Evolutionary conservation across 2,113 vertebrate genomes (phyloP), one percentile per base, ranked within the genome.

Genomic region (Halcyon senegalensis): DNA sequence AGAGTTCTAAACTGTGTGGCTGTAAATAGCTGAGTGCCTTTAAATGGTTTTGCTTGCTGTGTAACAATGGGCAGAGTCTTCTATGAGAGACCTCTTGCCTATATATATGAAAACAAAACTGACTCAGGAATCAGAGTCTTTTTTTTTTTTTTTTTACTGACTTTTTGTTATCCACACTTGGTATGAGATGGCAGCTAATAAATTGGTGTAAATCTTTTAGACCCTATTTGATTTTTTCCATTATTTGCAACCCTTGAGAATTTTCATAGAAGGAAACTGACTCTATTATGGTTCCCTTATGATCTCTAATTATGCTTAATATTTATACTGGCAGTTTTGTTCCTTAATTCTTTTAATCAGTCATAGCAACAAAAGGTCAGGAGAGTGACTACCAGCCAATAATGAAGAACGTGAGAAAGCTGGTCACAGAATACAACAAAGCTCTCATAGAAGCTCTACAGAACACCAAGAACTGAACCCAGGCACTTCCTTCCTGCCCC

Each of bases 341-440:
- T 93, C 98, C 97, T 98, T 97, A 98, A 99, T 98, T 95, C 43
- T 60, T 84, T 33, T 94, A 82, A 97, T 96, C 97, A 99, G 99
- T 99, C 97, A 99, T 99, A 86, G 99, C 99, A 86, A 98, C 99
- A 15, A 99, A 99, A 97, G 98, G 98, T 89, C 98, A 98, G 92
- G 99, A 99, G 94, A 99, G 99, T 84, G 98, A 99, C 98, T 99
- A 98, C 84, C 98, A 92, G 56, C 97, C 98, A 7, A 85, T 99
- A 35, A 98, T 98, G 98, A 98, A 98, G 94, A 99, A 97, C 2
- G 98, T 99, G 69, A 97, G 83, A 90, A 99, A 98, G 59, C 99
- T 99, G 91, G 98, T 99, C 94, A 88, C 96, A 10, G 99, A 99
- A 14, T 98, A 99, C 95, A 99, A 99, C 97, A 98, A 98, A 98